These are phyloP conservation scores for Pelobates cultripes DNA, from an alignment of 2,797 vertebrate species.

Conservation along the genomic window DNA sequence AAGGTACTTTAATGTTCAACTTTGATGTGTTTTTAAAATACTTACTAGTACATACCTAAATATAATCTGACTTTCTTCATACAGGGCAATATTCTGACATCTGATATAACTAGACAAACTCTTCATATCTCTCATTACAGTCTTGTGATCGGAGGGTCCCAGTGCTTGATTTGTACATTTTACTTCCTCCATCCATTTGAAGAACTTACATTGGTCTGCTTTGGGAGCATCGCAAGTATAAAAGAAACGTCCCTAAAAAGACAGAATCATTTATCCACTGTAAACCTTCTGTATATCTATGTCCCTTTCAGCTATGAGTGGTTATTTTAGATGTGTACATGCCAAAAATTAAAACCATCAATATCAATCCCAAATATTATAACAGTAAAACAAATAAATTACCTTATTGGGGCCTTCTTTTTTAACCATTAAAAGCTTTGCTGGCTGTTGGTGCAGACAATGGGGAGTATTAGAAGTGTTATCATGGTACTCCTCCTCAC, in stretches of 20 bases:
- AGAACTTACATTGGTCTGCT: constrained; percentile 72
- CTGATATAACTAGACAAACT: constrained; percentile 71
- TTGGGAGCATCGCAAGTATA: constrained; percentile 74
- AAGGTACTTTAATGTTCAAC: no score
- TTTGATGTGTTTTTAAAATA: no score
- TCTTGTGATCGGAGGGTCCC: constrained; percentile 30
- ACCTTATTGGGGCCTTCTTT: constrained; percentile 80
- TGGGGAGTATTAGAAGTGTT: constrained; percentile 56
- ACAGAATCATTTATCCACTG: no score
- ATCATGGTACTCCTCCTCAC: constrained; percentile 48
- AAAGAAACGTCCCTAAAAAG: constrained; percentile 72
- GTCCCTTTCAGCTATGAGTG: no score
- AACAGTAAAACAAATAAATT: constrained; percentile 5
- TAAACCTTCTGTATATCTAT: no score
- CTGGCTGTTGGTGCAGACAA: constrained; percentile 69
- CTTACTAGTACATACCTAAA: constrained; percentile 67
- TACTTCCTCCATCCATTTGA: constrained; percentile 74
- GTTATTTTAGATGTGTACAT: no score
- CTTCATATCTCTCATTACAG: constrained; percentile 67
- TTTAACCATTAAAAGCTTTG: constrained; percentile 72
- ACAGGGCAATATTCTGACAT: constrained; percentile 70
- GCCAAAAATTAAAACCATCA: no score
- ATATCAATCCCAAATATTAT: neutral
- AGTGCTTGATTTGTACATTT: constrained; percentile 41
- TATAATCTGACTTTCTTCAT: constrained; percentile 75